Percentiles rank a stretch among this genome's conserved stretches.
Conservation (phyloP, 2,888 invertebrate genomes). For the Caenorhabditis uteleia region DNA sequence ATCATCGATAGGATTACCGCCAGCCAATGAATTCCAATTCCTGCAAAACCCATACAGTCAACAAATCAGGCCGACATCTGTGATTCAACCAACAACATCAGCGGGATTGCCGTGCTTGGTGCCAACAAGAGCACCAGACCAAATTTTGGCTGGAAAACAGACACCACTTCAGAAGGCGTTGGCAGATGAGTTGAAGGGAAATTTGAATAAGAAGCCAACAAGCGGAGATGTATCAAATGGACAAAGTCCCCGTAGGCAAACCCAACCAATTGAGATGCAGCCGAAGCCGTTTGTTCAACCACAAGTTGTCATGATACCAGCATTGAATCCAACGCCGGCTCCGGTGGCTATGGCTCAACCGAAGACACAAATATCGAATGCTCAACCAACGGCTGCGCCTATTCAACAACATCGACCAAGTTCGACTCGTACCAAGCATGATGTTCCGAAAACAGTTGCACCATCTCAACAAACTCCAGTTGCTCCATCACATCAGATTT, state of each 20-base stretch:
- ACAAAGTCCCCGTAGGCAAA: no score
- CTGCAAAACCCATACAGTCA: no score
- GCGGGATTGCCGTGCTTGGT: slow-evolving; percentile 24
- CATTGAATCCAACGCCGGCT: not conserved
- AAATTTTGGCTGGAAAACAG: not conserved
- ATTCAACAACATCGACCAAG: slow-evolving; percentile 3
- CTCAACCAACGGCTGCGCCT: not conserved
- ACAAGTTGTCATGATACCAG: not conserved
- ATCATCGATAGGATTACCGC: slow-evolving; percentile 18
- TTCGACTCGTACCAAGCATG: slow-evolving; percentile 1
- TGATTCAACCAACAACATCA: slow-evolving; percentile 3
- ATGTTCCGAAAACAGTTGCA: not conserved
- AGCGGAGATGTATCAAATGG: not conserved
- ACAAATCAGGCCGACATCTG: no score
- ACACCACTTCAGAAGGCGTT: slow-evolving; percentile 17
- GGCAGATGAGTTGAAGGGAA: slow-evolving; percentile 18
- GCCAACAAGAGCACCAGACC: slow-evolving; percentile 19
- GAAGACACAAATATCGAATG: not conserved
- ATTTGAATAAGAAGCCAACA: not conserved
- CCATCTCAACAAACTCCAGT: not conserved
- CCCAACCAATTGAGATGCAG: no score
- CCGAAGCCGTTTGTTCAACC: not conserved
- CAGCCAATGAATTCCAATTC: no score
- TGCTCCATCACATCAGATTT: not conserved
- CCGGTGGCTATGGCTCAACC: not conserved